Conservation (phyloP, 2,888 invertebrate genomes). For the Periphyllus acericola region DNA sequence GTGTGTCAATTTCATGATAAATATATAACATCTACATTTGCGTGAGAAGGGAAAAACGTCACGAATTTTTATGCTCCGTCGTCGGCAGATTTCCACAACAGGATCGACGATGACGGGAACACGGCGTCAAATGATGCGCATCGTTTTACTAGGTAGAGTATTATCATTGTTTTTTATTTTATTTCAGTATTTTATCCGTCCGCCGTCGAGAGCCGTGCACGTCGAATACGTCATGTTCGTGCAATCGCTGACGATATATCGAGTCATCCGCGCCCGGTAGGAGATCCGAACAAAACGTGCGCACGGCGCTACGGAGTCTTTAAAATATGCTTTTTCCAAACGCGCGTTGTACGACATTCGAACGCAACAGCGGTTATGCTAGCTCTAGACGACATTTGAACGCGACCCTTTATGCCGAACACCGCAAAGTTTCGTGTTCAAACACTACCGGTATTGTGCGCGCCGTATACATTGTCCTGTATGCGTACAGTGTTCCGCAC, state of each 20-base stretch:
- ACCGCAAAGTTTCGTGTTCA: conserved; percentile 14
- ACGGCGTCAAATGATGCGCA: neutral
- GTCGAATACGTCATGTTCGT: neutral
- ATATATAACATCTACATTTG: too few relatives aligned
- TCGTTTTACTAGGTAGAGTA: too few relatives aligned
- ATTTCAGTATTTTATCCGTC: neutral
- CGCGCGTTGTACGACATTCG: neutral
- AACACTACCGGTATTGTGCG: conserved; percentile 8
- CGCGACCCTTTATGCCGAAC: neutral
- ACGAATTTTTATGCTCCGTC: neutral
- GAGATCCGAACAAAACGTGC: neutral
- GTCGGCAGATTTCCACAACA: neutral
- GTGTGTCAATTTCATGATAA: too few relatives aligned
- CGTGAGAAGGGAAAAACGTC: too few relatives aligned
- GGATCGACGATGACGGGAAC: neutral
- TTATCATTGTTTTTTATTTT: too few relatives aligned
- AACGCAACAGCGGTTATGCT: too few relatives aligned
- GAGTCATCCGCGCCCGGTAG: neutral
- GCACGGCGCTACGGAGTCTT: neutral
- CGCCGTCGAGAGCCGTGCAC: neutral
- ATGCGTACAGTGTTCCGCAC: neutral
- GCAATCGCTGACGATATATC: neutral
- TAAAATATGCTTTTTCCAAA: neutral
- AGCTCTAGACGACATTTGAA: neutral
- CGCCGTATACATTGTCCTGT: neutral